Percentiles rank a stretch among this genome's conserved stretches.
These are phyloP conservation scores for Nomada flava DNA, from an alignment of 2,888 invertebrate genomes.

Conservation along the genomic window DNA sequence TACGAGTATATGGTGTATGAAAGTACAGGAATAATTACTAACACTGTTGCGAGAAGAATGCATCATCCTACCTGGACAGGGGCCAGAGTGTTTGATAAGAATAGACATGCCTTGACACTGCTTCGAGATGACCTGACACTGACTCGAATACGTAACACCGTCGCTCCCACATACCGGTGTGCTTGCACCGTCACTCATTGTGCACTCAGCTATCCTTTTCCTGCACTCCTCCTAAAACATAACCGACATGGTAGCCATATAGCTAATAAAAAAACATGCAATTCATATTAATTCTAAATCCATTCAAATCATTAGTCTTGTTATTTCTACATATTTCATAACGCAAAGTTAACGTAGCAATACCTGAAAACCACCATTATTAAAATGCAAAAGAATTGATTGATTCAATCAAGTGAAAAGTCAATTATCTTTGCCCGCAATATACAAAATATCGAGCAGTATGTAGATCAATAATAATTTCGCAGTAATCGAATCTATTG, in stretches of 20 bases:
- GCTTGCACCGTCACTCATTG: conserved; percentile 74
- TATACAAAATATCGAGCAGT: too few relatives aligned
- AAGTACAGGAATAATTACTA: conserved; percentile 20
- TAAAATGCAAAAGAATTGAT: too few relatives aligned
- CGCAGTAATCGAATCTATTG: too few relatives aligned
- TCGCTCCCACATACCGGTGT: conserved; percentile 91
- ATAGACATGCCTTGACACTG: conserved; percentile 92
- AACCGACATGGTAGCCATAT: neutral
- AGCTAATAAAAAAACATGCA: neutral
- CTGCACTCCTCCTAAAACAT: conserved; percentile 80
- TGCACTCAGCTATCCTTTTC: conserved; percentile 81
- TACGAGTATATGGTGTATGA: neutral
- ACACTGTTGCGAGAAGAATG: conserved; percentile 33
- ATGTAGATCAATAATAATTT: too few relatives aligned
- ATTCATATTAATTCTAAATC: too few relatives aligned
- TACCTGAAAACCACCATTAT: too few relatives aligned
- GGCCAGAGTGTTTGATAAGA: conserved; percentile 90
- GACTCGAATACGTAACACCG: conserved; percentile 92
- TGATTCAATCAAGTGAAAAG: too few relatives aligned
- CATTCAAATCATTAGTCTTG: too few relatives aligned
- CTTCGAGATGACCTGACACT: conserved; percentile 91
- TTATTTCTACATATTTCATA: too few relatives aligned
- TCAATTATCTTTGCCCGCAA: too few relatives aligned
- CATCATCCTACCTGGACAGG: conserved; percentile 87
- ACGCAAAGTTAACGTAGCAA: too few relatives aligned